These are phyloP conservation scores for Spheniscus mendiculus DNA, from an alignment of 2,113 vertebrate species.

Conservation along the genomic window DNA sequence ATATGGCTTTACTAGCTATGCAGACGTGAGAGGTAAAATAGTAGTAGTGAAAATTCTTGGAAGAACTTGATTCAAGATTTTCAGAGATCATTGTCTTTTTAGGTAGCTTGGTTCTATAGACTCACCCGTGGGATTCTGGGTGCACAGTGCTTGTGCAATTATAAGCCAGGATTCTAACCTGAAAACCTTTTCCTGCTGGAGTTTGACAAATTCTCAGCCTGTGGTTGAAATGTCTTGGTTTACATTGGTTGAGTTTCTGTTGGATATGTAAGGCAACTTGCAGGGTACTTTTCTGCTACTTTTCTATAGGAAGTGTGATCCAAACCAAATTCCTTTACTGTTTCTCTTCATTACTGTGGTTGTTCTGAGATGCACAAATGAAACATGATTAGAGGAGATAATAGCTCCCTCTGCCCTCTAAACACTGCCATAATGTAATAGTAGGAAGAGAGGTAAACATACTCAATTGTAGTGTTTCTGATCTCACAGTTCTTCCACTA, in stretches of 20 bases:
- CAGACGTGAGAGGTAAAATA: neutral
- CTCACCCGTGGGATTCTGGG: neutral
- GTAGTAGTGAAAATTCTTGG: neutral
- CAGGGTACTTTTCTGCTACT: neutral
- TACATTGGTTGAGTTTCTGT: neutral
- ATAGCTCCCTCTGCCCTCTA: neutral
- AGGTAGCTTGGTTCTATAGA: neutral
- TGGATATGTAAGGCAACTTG: neutral
- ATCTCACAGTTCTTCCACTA: neutral
- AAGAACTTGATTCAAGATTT: neutral
- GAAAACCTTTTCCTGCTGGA: neutral
- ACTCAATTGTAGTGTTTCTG: neutral
- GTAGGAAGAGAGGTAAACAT: neutral
- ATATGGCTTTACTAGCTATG: neutral
- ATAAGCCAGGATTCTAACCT: neutral
- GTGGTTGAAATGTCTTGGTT: neutral
- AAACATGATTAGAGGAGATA: neutral
- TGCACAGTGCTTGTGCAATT: neutral
- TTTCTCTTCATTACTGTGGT: neutral
- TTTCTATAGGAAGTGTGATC: neutral
- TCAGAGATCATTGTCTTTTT: neutral
- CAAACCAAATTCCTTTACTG: neutral
- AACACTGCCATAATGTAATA: neutral
- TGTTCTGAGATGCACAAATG: neutral
- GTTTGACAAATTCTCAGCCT: neutral